phyloP scores from a whole-genome alignment of 2,888 invertebrate genomes.

The Watsonalla cultraria region DNA sequence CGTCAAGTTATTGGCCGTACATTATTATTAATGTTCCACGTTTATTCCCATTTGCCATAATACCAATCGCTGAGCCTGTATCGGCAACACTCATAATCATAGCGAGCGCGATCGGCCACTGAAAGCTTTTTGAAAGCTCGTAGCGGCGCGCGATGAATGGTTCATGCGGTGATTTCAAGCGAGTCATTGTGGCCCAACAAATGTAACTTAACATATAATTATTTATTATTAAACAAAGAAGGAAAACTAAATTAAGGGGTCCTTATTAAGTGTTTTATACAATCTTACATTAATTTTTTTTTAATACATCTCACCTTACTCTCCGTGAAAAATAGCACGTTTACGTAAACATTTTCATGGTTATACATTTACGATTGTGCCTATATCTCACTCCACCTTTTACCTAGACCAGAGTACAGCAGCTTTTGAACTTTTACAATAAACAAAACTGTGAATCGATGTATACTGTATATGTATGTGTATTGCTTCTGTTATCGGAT shows the following conservation, averaged over 20 bases:
- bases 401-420: no score
- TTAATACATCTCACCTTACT: no score
- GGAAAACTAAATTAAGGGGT: no score
- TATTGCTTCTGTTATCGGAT: conserved; percentile 44
- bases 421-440: no score
- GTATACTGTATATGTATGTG: conserved; percentile 9
- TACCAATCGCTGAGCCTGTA: conserved; percentile 46
- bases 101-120: conserved; percentile 61
- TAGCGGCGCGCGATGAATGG: conserved; percentile 64
- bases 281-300: no score
- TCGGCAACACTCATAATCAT: conserved; percentile 59
- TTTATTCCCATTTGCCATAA: conserved; percentile 38
- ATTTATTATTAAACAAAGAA: no score
- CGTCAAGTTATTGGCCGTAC: conserved; percentile 21
- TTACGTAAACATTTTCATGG: no score
- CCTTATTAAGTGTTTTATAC: no score
- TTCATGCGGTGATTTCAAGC: conserved; percentile 59
- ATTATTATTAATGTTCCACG: conserved; percentile 24
- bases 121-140: conserved; percentile 75
- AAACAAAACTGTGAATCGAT: no score
- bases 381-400: no score
- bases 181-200: conserved; percentile 45
- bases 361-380: no score
- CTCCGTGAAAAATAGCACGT: no score
- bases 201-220: conserved; percentile 26